These are phyloP conservation scores for Meles meles DNA, from an alignment of 2,113 vertebrate genomes.

Conservation along the genomic window DNA sequence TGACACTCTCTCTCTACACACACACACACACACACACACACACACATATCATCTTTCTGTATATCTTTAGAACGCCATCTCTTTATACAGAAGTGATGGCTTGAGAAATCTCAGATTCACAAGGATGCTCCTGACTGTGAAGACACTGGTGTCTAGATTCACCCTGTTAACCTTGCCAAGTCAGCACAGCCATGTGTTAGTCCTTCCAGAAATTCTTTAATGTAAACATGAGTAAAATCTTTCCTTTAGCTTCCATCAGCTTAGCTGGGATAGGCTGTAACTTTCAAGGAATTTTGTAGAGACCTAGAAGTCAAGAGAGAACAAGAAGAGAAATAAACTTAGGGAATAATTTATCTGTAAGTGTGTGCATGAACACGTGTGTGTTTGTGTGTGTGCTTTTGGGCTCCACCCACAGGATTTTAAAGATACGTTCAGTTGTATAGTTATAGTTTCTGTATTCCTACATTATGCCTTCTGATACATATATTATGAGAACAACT, in stretches of 20 bases:
- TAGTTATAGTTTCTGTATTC: background rate
- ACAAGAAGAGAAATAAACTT: background rate
- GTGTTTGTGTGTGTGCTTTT: background rate
- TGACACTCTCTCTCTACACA: background rate
- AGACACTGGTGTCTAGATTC: background rate
- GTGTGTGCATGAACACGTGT: fast-evolving
- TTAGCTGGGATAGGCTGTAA: background rate
- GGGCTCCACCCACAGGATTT: background rate
- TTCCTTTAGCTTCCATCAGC: background rate
- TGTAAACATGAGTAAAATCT: background rate
- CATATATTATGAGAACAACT: background rate
- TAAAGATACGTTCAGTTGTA: background rate
- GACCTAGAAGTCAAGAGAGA: background rate
- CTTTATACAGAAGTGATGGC: background rate
- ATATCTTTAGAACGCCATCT: background rate
- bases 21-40: background rate
- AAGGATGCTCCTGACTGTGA: background rate
- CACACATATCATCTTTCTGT: background rate
- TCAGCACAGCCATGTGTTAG: background rate
- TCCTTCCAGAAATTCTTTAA: background rate
- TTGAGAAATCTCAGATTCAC: background rate
- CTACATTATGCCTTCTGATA: background rate
- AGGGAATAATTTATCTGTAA: background rate
- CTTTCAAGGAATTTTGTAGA: background rate
- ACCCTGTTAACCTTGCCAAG: background rate